phyloP scores from a whole-genome alignment of 2,113 vertebrate genomes.

The Aphyosemion australe region DNA sequence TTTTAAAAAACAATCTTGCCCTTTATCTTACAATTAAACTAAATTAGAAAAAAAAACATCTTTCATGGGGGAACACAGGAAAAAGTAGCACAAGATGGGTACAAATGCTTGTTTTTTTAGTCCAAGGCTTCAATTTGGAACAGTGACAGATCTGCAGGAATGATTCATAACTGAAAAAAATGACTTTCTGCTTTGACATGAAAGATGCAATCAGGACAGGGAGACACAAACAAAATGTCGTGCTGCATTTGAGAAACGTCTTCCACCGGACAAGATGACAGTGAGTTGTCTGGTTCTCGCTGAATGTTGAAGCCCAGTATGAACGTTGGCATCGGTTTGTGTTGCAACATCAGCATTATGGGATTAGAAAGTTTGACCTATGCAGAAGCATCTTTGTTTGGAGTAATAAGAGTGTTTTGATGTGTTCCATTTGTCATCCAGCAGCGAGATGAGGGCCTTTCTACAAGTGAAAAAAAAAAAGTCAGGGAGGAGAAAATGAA shows the following conservation, averaged over 20 bases:
- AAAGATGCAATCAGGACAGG: conserved; percentile 34
- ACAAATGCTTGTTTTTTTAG: conserved; percentile 20
- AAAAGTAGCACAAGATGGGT: conserved; percentile 19
- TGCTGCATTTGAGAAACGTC: conserved; percentile 52
- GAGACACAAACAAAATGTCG: conserved; percentile 51
- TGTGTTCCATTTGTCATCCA: conserved; percentile 38
- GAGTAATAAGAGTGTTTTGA: conserved; percentile 14
- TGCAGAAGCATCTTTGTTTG: conserved; percentile 19
- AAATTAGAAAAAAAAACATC: too few relatives aligned
- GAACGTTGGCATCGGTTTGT: conserved; percentile 18
- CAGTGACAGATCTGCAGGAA: conserved; percentile 45
- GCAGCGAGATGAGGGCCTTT: conserved; percentile 25
- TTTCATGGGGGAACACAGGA: too few relatives aligned
- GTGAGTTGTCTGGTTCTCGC: conserved; percentile 16
- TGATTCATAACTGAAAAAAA: conserved; percentile 58
- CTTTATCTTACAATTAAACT: too few relatives aligned
- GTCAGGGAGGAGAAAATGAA: conserved; percentile 6
- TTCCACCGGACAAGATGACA: conserved; percentile 55
- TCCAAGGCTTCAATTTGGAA: conserved; percentile 44
- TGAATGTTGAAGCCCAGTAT: conserved; percentile 19
- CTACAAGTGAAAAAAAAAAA: conserved; percentile 1
- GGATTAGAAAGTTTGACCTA: conserved; percentile 5
- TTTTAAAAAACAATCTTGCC: too few relatives aligned
- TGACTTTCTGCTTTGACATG: conserved; percentile 47
- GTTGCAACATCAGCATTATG: not conserved